Base-by-base conservation (phyloP, 37 sponge, comb jelly and placozoan genomes). In the Axinella damicornis region DNA sequence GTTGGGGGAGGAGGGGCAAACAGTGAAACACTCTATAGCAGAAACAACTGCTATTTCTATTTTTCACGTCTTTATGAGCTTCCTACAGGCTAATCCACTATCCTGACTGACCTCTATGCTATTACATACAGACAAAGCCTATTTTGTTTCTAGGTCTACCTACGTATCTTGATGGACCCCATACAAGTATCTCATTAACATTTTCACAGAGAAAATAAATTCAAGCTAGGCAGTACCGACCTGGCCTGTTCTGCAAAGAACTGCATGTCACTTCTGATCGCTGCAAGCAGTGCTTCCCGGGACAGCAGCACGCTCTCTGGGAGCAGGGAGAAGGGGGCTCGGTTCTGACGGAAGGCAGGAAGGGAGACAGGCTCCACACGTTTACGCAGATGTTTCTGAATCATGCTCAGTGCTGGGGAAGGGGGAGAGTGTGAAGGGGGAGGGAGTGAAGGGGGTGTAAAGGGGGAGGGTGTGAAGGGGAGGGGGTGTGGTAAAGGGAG, bases 241-340 rank as follows among this genome's bases (percentile, higher is more conserved):
- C 82, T 94, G 19, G 91, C 94, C 35, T 89, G 80, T 14, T 79
- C 38, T 31, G 62, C 59, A 20, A 94, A 52, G 63, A 80, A 83
- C 36, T 80, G 59, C 13, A 90, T 37, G 84, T 94, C 94, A 0
- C 30, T 56, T 12, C 22, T 20, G 33, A 94, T 60, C 16, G 56
- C 24, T 1, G 65, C 57, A 0, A 86, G 37, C 22, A 94, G 84
- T 2, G 53, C 52, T 24, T 73, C 79, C 27, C 34, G 65, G 19
- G 90, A 89, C 21, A 80, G 21, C n/a, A 83, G 63, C 25, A 78
- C 63, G 0, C 72, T 64, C 1, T 40, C 32, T 15, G 87, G 52
- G 21, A 94, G 64, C 13, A 62, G 57, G 35, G 58, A 57, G 59
- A 90, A 74, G 28, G 94, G 94, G 38, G 85, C 39, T 40, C 55